Base-by-base conservation (phyloP, 1,140 invertebrate genomes). In the Drepana arcuata region DNA sequence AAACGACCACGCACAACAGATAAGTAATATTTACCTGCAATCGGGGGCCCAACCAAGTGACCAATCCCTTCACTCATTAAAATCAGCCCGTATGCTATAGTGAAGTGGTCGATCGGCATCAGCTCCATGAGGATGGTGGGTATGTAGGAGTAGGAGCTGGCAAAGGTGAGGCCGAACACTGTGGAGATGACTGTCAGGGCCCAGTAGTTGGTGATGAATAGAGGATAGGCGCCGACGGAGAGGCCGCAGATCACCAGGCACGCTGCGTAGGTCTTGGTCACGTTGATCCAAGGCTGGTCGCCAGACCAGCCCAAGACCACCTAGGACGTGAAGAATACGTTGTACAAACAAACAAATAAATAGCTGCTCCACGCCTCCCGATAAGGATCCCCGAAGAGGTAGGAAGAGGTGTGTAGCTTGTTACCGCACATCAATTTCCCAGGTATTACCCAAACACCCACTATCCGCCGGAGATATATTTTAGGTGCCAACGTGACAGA, bases 21-120 rank as follows among this genome's bases (percentile, higher is more conserved):
- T n/a, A n/a, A n/a, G n/a, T n/a, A n/a, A n/a, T n/a, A n/a, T n/a
- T 93, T 67, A 83, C 87, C 87, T 31, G 85, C 87, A 61, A 88
- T 81, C 2, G 88, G 87, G 3, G 88, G 88, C 23, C 88, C 88
- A 14, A 80, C 64, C 16, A 89, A 65, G 72, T 87, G 86, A 23
- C 88, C 88, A 37, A 89, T 77, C 2, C 95, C 95, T 83, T 96
- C 93, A 57, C 94, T 92, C 9, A 97, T 75, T 11, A 96, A 81
- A 25, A 94, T 88, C 16, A 97, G 80, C 16, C 95, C 95, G 72
- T 97, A 97, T 4, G 93, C 94, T 49, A 91, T 91, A 1, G 95
- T 95, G 66, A 98, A 95, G 46, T 85, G 71, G 25, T 86, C 84
- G 40, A 86, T 66, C 0, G 77, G 77, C 26, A 81, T 70, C 16